phyloP scores from a whole-genome alignment of 2,113 vertebrate genomes.

The Phalacrocorax aristotelis region DNA sequence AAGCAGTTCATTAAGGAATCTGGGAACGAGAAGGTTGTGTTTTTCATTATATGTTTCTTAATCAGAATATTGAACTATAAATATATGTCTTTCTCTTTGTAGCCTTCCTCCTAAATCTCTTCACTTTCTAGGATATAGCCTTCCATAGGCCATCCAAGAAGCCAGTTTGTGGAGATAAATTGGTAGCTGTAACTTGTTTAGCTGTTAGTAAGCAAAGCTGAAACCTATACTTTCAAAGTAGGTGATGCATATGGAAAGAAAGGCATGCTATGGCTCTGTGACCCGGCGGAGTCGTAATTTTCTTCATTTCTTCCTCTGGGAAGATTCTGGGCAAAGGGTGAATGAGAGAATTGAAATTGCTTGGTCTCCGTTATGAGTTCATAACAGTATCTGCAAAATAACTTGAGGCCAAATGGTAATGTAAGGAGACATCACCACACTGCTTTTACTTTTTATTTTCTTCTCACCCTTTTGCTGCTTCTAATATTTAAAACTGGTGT shows the following conservation, averaged over 20 bases:
- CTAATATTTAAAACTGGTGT: constrained; percentile 18
- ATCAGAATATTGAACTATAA: neutral
- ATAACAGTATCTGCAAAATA: neutral
- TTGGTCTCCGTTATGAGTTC: neutral
- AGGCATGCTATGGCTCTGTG: neutral
- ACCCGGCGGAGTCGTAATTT: neutral
- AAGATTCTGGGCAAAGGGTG: neutral
- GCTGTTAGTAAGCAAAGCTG: neutral
- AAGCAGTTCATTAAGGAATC: neutral
- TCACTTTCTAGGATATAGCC: neutral
- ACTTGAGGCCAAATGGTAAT: neutral
- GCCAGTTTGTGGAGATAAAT: neutral
- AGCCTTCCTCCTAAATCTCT: neutral
- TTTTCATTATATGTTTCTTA: neutral
- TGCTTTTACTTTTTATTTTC: neutral
- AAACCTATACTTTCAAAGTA: neutral
- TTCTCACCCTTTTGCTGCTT: neutral
- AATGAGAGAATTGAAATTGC: neutral
- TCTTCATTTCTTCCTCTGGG: neutral
- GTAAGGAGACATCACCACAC: neutral
- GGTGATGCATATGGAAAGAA: neutral
- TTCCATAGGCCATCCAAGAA: neutral
- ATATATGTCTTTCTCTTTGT: neutral
- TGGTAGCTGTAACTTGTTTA: neutral
- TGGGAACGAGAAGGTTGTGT: neutral